Evolutionary conservation across 1,140 invertebrate species (phyloP).

Genomic region (Steinernema feltiae): DNA sequence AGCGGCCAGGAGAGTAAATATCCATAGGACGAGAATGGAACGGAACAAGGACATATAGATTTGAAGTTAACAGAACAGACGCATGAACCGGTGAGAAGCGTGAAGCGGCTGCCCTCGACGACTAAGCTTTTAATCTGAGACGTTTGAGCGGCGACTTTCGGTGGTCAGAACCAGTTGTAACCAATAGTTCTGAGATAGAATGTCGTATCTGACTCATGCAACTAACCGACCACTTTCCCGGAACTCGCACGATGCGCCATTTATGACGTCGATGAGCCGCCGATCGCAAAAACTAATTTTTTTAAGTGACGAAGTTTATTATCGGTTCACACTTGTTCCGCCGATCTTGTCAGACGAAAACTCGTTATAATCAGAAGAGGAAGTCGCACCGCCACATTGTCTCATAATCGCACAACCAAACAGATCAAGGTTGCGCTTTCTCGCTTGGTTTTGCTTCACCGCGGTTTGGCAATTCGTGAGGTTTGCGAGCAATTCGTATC

Average conservation of each 20-base stretch:
- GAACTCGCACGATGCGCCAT: background rate
- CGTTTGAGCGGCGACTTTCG: background rate
- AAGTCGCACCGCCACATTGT: too few relatives aligned
- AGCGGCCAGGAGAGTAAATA: background rate
- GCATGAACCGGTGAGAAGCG: background rate
- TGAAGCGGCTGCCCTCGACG: background rate
- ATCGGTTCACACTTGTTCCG: too few relatives aligned
- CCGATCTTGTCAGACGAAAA: background rate
- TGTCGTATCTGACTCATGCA: background rate
- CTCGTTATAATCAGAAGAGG: background rate
- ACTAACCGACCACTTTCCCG: background rate
- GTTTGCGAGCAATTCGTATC: too few relatives aligned
- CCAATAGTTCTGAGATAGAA: constrained; percentile 11
- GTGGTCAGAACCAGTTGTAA: constrained; percentile 13
- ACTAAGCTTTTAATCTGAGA: background rate
- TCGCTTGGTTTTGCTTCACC: too few relatives aligned
- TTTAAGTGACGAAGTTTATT: too few relatives aligned
- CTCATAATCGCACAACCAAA: too few relatives aligned
- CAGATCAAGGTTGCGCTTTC: too few relatives aligned
- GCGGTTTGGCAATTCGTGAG: too few relatives aligned
- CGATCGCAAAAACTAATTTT: background rate
- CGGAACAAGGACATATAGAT: background rate
- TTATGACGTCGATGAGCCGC: background rate
- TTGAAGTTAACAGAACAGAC: background rate
- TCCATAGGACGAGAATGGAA: background rate